Percentiles rank a stretch among this genome's conserved stretches.
phyloP scores from a whole-genome alignment of 1,140 invertebrate genomes.

The Pseudomyrmex gracilis region DNA sequence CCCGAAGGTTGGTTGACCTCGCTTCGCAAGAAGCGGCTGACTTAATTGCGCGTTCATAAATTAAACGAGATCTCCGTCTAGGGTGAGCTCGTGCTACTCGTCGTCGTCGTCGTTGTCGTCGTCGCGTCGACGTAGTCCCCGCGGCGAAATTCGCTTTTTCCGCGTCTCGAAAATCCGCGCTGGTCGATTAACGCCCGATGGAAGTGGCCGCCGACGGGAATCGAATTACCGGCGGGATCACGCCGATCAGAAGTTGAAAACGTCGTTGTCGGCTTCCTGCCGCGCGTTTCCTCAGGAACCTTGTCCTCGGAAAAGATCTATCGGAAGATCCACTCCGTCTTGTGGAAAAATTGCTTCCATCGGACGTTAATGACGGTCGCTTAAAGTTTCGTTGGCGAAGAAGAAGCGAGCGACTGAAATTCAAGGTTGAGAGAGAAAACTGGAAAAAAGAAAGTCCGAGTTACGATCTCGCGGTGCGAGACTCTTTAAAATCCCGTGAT shows the following conservation, averaged over 20 bases:
- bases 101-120: background rate
- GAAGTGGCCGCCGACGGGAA: conserved; percentile 34
- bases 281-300: background rate
- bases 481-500: background rate
- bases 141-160: conserved; percentile 49
- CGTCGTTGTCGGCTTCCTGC: conserved; percentile 27
- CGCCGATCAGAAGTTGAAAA: conserved; percentile 41
- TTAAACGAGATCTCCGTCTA: conserved; percentile 38
- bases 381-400: conserved; percentile 17
- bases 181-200: conserved; percentile 52
- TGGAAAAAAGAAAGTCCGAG: background rate
- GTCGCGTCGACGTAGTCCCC: conserved; percentile 2
- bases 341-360: conserved; percentile 33
- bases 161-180: conserved; percentile 44
- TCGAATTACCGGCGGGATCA: conserved; percentile 41
- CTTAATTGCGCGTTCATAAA: conserved; percentile 69
- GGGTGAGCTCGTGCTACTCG: background rate
- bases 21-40: conserved; percentile 40
- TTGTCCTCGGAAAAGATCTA: background rate
- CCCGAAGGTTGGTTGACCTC: conserved; percentile 35
- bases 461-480: background rate
- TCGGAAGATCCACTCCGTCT: conserved; percentile 8
- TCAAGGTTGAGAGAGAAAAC: background rate
- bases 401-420: background rate
- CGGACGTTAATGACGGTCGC: conserved; percentile 18